Conservation (phyloP, 2,797 vertebrate species). For the Anas bernieri region DNA sequence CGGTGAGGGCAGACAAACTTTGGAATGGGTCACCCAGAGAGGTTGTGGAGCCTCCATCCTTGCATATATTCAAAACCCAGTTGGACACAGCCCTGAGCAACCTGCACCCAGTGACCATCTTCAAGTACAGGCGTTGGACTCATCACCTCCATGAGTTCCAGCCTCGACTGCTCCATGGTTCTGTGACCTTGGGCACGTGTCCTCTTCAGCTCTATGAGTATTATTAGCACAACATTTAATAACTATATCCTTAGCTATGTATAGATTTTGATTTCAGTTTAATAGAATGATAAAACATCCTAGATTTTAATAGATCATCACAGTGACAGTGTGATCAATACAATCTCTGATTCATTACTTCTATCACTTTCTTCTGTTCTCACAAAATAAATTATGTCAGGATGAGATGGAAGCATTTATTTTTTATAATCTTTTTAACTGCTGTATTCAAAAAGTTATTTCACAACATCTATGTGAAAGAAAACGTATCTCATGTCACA, state of each 20-base stretch:
- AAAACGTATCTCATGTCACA: not conserved
- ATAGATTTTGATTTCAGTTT: conserved; percentile 34
- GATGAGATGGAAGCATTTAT: not conserved
- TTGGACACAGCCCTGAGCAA: not conserved
- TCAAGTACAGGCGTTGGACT: not conserved
- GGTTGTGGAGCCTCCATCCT: not conserved
- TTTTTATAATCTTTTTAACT: not conserved
- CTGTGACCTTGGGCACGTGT: not conserved
- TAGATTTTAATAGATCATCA: conserved; percentile 12
- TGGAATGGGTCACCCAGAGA: not conserved
- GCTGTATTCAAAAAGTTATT: not conserved
- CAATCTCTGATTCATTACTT: not conserved
- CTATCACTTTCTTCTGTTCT: not conserved
- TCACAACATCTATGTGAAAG: not conserved
- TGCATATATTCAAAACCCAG: not conserved
- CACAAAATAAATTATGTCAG: not conserved
- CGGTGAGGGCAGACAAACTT: no score
- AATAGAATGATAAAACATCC: conserved; percentile 5
- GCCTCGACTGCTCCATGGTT: not conserved
- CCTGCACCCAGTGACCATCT: not conserved
- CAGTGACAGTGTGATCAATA: conserved; percentile 13
- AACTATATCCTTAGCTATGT: not conserved
- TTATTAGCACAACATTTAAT: not conserved
- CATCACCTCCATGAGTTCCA: fast-evolving
- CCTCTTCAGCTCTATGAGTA: not conserved